Percentiles rank a stretch among this genome's conserved stretches.
Conservation (phyloP, 2,797 vertebrate species). For the Prunella strophiata region DNA sequence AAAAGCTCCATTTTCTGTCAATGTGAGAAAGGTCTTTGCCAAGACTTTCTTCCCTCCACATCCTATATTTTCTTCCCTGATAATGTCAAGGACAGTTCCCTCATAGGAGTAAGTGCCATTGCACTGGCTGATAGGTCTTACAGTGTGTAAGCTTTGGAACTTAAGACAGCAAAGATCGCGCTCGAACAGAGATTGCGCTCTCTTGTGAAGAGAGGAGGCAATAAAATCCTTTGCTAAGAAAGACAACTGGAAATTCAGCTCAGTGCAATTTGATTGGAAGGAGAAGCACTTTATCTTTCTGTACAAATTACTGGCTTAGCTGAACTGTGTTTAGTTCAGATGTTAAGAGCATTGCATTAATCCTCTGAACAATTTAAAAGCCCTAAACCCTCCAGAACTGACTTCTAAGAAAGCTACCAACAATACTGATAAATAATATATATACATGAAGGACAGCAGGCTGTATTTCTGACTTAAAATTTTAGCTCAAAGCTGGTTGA, state of each 20-base stretch:
- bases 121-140: not conserved
- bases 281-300: slow-evolving; percentile 38
- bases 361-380: slow-evolving; percentile 56
- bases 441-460: not conserved
- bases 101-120: not conserved
- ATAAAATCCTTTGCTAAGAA: slow-evolving; percentile 22
- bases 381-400: slow-evolving; percentile 1
- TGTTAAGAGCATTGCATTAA: slow-evolving; percentile 54
- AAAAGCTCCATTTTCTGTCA: not conserved
- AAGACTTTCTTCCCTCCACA: not conserved
- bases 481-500: not conserved
- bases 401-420: slow-evolving; percentile 1
- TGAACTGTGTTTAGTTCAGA: slow-evolving; percentile 42
- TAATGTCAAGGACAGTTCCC: not conserved
- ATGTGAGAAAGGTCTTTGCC: not conserved
- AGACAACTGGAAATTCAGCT: slow-evolving; percentile 11
- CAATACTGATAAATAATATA: not conserved
- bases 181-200: not conserved
- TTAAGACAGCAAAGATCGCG: accelerated
- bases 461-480: not conserved
- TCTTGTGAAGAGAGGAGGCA: not conserved
- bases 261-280: slow-evolving; percentile 29
- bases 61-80: not conserved
- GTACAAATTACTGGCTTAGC: slow-evolving; percentile 45
- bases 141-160: not conserved